phyloP scores from a whole-genome alignment of 2,113 vertebrate species.

The Xenopus tropicalis region UCB_Xtro_10.0 CM004443.2:157651501-157652000 shows the following conservation, averaged over 20 bases:
- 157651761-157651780: background rate
- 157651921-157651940: too few relatives aligned
- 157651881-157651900: too few relatives aligned
- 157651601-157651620: conserved; percentile 8
- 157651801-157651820: too few relatives aligned
- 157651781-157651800: too few relatives aligned
- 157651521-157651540: conserved; percentile 30
- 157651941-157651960: too few relatives aligned
- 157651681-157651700: background rate
- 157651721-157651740: background rate
- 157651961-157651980: too few relatives aligned
- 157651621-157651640: background rate
- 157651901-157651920: too few relatives aligned
- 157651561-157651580: conserved; percentile 25
- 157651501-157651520: conserved; percentile 21
- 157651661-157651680: background rate
- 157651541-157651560: conserved; percentile 24
- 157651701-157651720: background rate
- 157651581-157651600: conserved; percentile 17
- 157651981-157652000: too few relatives aligned
- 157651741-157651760: background rate
- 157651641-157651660: background rate
- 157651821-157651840: too few relatives aligned
- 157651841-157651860: too few relatives aligned
- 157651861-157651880: too few relatives aligned